A percentile compares a stretch with the other conserved stretches of the same genome.
Conservation (phyloP, 2,113 vertebrate species). For the Fregata magnificens region DNA sequence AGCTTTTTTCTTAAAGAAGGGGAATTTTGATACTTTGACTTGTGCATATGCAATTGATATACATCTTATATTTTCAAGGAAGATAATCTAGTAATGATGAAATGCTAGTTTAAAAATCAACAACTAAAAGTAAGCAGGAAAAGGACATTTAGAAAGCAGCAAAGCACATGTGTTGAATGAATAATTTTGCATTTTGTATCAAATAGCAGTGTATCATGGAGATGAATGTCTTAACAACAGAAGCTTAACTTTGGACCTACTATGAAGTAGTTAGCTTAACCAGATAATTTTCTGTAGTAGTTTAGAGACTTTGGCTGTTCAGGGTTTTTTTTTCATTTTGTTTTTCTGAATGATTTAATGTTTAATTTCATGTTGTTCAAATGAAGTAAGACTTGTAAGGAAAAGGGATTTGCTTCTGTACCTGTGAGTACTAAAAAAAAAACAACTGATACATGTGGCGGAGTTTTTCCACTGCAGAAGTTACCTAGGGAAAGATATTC, state of each 20-base stretch:
- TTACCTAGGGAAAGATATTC: not conserved
- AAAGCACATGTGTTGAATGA: accelerated
- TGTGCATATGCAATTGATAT: not conserved
- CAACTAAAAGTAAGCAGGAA: not conserved
- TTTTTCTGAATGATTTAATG: not conserved
- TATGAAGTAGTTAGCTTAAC: not conserved
- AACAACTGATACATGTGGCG: not conserved
- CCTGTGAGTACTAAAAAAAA: not conserved
- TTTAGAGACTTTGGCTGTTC: not conserved
- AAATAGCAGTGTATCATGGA: not conserved
- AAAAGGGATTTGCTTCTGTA: not conserved
- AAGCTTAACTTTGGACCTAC: not conserved
- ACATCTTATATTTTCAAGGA: not conserved
- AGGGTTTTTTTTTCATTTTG: accelerated
- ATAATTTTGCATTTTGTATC: not conserved
- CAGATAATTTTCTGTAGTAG: not conserved
- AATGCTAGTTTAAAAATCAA: not conserved
- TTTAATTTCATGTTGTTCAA: not conserved
- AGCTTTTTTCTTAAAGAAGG: not conserved
- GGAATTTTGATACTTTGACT: not conserved
- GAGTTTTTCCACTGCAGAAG: not conserved
- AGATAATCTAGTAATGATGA: not conserved
- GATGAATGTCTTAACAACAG: not conserved
- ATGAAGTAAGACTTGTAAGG: not conserved
- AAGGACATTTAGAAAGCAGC: not conserved